phyloP scores from a whole-genome alignment of 2,113 vertebrate genomes.

The Erythrolamprus reginae region DNA sequence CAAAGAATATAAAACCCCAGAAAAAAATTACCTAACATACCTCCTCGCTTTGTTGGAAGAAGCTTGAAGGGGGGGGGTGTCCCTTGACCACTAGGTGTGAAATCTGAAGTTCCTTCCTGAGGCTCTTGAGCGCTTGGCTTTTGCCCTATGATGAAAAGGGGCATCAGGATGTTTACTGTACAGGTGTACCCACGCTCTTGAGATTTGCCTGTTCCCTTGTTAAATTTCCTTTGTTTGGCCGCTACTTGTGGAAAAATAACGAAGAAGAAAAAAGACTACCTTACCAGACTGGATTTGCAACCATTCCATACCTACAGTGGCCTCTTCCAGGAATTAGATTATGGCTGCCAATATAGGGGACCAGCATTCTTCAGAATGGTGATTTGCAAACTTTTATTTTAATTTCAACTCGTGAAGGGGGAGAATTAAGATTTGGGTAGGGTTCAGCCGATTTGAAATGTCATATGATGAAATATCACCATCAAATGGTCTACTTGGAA shows the following conservation, averaged over 20 bases:
- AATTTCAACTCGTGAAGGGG: neutral
- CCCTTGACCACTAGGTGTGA: neutral
- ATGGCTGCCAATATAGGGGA: conserved; percentile 67
- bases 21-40: neutral
- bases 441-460: neutral
- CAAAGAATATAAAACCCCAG: neutral
- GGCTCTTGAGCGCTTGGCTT: neutral
- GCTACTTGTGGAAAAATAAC: neutral
- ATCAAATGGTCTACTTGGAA: neutral
- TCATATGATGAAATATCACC: too few species aligned
- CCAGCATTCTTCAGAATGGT: conserved; percentile 59
- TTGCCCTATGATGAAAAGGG: neutral
- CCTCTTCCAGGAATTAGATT: neutral
- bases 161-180: neutral
- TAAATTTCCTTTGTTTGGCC: conserved; percentile 8
- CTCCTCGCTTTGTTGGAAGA: neutral
- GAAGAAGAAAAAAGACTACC: too few species aligned
- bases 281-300: neutral
- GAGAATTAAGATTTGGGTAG: neutral
- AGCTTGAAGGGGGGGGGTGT: neutral
- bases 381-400: conserved; percentile 28
- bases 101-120: neutral
- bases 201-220: neutral
- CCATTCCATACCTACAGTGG: neutral
- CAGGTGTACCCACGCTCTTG: neutral